phyloP scores from a whole-genome alignment of 2,888 invertebrate species.

The Perizoma affinitatum region DNA sequence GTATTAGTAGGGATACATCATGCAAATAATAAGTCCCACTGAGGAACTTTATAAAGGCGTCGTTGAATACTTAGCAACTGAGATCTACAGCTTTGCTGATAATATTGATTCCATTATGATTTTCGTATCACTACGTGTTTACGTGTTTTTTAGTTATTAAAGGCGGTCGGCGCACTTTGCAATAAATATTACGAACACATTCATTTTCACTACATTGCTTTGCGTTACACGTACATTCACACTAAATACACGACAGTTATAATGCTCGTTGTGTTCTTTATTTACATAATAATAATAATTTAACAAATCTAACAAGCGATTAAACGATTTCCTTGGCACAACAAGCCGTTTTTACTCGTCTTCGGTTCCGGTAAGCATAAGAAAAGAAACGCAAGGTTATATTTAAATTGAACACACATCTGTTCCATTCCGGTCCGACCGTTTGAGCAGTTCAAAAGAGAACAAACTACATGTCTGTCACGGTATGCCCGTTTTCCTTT shows the following conservation, averaged over 20 bases:
- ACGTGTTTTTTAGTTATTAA: no score
- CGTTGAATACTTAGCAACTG: not conserved
- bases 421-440: no score
- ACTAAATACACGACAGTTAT: constrained; percentile 2
- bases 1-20: constrained; percentile 13
- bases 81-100: not conserved
- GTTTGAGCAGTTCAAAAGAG: no score
- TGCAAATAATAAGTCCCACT: constrained; percentile 9
- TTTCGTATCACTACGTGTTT: not conserved
- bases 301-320: constrained; percentile 3
- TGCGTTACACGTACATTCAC: not conserved
- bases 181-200: not conserved
- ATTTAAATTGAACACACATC: no score
- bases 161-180: constrained; percentile 14
- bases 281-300: not conserved
- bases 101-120: not conserved
- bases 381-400: no score
- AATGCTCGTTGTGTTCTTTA: not conserved
- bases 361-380: no score
- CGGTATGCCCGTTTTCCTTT: no score
- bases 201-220: not conserved
- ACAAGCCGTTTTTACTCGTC: not conserved
- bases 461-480: no score
- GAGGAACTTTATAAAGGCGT: not conserved
- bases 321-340: not conserved